Conservation (phyloP, 2,113 vertebrate species). For the Albula glossodonta region DNA sequence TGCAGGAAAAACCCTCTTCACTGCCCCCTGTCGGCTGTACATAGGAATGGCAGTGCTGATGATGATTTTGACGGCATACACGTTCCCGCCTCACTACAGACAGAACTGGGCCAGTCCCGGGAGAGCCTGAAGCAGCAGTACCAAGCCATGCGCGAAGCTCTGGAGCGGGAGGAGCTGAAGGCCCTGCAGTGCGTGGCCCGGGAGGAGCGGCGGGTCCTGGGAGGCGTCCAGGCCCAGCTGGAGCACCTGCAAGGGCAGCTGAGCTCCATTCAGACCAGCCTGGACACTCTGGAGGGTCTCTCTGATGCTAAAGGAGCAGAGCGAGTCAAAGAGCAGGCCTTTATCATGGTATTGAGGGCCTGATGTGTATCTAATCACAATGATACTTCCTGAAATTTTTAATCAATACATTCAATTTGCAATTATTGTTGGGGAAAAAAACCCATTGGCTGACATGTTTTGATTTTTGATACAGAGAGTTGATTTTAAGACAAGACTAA, state of each 20-base stretch:
- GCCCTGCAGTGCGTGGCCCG: slow-evolving; percentile 59
- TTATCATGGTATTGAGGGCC: slow-evolving; percentile 58
- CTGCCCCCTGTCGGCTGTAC: too few species aligned
- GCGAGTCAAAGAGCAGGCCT: slow-evolving; percentile 64
- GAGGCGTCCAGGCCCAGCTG: slow-evolving; percentile 62
- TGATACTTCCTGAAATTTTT: too few species aligned
- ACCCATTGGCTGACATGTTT: too few species aligned
- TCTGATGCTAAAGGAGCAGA: slow-evolving; percentile 55
- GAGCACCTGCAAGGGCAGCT: slow-evolving; percentile 49
- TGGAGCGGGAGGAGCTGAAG: slow-evolving; percentile 67
- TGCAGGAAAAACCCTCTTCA: too few species aligned
- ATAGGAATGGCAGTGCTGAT: not conserved
- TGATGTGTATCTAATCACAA: not conserved
- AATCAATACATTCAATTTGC: too few species aligned
- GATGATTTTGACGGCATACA: not conserved
- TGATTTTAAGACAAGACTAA: not conserved
- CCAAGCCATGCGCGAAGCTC: slow-evolving; percentile 59
- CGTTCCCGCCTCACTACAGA: slow-evolving; percentile 39
- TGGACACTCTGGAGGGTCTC: slow-evolving; percentile 58
- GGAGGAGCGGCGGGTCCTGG: slow-evolving; percentile 63
- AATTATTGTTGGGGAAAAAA: too few species aligned
- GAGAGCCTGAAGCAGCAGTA: slow-evolving; percentile 65
- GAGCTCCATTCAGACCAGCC: slow-evolving; percentile 52
- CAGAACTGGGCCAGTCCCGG: slow-evolving; percentile 43
- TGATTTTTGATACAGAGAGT: too few species aligned